Conservation (phyloP, 2,797 vertebrate genomes). For the Atherinosoma microstoma region DNA sequence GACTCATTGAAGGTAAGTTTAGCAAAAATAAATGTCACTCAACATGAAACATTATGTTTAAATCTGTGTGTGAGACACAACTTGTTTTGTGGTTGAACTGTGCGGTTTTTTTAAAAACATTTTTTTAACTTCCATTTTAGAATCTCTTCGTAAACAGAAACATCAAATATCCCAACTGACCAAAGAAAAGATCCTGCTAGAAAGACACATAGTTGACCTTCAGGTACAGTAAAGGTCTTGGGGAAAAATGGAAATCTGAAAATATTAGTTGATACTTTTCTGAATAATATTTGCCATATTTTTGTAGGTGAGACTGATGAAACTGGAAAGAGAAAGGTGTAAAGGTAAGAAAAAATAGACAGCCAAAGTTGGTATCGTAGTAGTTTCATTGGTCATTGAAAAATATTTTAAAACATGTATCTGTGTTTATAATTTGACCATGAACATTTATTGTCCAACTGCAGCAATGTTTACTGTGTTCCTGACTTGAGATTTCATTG, state of each 20-base stretch:
- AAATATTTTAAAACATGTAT: background rate
- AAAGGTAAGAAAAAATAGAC: constrained; percentile 83
- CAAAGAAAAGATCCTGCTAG: constrained; percentile 86
- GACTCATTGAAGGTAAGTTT: constrained; percentile 88
- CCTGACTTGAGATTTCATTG: background rate
- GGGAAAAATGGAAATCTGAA: background rate
- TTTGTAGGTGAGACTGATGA: constrained; percentile 85
- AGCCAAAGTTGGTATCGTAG: background rate
- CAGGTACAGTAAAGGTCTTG: constrained; percentile 75
- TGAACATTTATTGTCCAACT: background rate
- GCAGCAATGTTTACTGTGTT: background rate
- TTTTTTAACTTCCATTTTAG: constrained; percentile 70
- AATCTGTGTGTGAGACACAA: background rate
- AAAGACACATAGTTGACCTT: constrained; percentile 84
- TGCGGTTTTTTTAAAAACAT: background rate
- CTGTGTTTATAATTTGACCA: background rate
- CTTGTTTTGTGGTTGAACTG: background rate
- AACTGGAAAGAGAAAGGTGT: constrained; percentile 82
- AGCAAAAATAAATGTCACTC: background rate
- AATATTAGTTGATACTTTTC: background rate
- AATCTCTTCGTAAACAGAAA: constrained; percentile 84
- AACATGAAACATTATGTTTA: background rate
- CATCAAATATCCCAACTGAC: constrained; percentile 86
- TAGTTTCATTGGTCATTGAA: background rate
- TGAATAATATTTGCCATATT: background rate